Base-by-base conservation (phyloP, 2,797 vertebrate genomes). In the Lithobates sylvaticus region DNA sequence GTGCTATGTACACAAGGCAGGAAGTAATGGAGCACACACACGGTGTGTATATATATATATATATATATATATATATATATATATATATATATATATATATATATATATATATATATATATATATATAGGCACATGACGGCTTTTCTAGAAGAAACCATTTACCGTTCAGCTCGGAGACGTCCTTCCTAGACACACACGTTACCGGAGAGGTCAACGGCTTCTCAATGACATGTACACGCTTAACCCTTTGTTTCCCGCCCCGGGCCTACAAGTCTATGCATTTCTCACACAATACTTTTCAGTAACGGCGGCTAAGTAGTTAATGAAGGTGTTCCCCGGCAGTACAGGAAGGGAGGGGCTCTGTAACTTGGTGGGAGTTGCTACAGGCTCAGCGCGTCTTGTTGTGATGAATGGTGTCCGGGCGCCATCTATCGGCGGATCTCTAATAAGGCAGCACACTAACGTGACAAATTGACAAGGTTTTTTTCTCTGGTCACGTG, bases 281-380 rank as follows among this genome's bases (percentile, higher is more conserved):
- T 67, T 26, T 6, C 36, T 12, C 18, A 1, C 6, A 18, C n/a
- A 44, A 2, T 12, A 50, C n/a, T 10, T 15, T 3, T 10, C 7
- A 6, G 5, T 39, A 15, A 32, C 16, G 13, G 77, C 39, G 21
- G 26, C 10, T 2, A 15, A 79, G 23, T 23, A 12, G 77, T 79
- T 79, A 79, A 68, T 4, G 9, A 21, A 50, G 77, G 61, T 29
- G n/a, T 10, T 3, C 12, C 76, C 76, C 15, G 36, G 34, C 5
- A 12, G 21, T 18, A 67, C 76, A 78, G 58, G 76, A 44, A 79
- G 64, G 64, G 77, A 5, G 77, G 77, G 64, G 32, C 8, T 65
- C 50, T 29, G 34, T 2, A n/a, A 61, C 13, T 3, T 2, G n/a
- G 36, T 68, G 61, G n/a, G 64, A 42, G 77, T n/a, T n/a, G 7